A percentile compares a stretch with the other conserved stretches of the same genome.
Conservation (phyloP, 1,140 invertebrate species). For the Ostrea denselamellosa region DNA sequence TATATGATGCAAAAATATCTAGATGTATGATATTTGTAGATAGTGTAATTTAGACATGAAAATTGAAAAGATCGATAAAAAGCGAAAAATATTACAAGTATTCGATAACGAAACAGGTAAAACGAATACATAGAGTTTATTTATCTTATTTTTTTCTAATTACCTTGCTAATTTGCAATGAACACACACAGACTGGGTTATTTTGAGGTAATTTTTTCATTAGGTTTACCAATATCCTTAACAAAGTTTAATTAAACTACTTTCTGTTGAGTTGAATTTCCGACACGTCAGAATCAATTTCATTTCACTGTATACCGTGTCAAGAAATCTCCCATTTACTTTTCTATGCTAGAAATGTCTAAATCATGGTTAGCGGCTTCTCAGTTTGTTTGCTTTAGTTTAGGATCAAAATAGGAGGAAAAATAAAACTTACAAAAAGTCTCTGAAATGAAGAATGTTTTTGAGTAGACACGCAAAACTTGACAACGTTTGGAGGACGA, state of each 20-base stretch:
- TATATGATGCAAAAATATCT: too few relatives aligned
- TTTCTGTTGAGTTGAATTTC: not conserved
- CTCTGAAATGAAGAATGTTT: conserved; percentile 20
- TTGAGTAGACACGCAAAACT: not conserved
- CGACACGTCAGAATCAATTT: conserved; percentile 21
- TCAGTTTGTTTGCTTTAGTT: conserved; percentile 17
- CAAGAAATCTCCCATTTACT: not conserved
- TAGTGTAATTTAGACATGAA: not conserved
- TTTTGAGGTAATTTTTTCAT: conserved; percentile 26
- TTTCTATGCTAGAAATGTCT: not conserved
- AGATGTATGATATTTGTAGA: too few relatives aligned
- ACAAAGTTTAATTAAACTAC: conserved; percentile 17
- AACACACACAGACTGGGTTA: not conserved
- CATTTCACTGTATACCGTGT: not conserved
- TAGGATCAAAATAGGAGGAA: not conserved
- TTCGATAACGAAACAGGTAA: not conserved
- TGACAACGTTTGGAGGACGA: not conserved
- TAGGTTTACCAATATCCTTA: conserved; percentile 6
- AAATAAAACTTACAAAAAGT: conserved; percentile 21
- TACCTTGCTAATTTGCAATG: conserved; percentile 1
- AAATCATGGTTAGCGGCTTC: not conserved
- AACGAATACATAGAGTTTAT: not conserved
- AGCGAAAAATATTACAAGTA: not conserved
- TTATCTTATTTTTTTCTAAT: not conserved
- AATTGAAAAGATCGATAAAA: not conserved